These are phyloP conservation scores for Lithophane ornitopus DNA, from an alignment of 2,888 invertebrate genomes.

Conservation along the genomic window DNA sequence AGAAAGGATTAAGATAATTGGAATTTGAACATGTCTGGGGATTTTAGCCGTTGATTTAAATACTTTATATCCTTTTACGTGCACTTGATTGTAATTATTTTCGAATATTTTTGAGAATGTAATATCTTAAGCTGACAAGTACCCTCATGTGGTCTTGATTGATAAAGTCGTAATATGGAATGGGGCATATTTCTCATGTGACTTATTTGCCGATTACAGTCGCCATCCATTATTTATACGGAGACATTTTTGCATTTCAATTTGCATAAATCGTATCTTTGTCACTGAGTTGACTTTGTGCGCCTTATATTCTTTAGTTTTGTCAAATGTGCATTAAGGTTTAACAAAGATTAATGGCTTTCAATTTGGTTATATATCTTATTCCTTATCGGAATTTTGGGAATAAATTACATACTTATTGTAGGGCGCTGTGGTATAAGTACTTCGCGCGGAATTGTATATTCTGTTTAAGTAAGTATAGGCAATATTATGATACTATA, in stretches of 20 bases:
- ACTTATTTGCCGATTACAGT: conserved; percentile 47
- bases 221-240: conserved; percentile 39
- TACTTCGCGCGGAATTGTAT: neutral
- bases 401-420: neutral
- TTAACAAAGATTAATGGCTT: conserved; percentile 61
- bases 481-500: neutral
- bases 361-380: conserved; percentile 37
- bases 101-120: conserved; percentile 27
- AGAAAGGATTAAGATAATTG: conserved; percentile 50
- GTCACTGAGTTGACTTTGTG: conserved; percentile 74
- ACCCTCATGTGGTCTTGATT: conserved; percentile 47
- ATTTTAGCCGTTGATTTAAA: conserved; percentile 24
- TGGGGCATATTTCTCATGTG: conserved; percentile 46
- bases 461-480: neutral
- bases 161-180: conserved; percentile 36
- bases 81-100: conserved; percentile 39
- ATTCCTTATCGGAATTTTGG: conserved; percentile 19
- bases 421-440: too few species aligned
- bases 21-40: conserved; percentile 27
- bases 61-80: conserved; percentile 35
- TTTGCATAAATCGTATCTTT: conserved; percentile 76
- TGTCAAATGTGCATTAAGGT: conserved; percentile 68
- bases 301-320: conserved; percentile 67
- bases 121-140: conserved; percentile 53
- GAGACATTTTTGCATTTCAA: conserved; percentile 68